phyloP scores from a whole-genome alignment of 2,888 invertebrate genomes.

The Priocnemis perturbator region DNA sequence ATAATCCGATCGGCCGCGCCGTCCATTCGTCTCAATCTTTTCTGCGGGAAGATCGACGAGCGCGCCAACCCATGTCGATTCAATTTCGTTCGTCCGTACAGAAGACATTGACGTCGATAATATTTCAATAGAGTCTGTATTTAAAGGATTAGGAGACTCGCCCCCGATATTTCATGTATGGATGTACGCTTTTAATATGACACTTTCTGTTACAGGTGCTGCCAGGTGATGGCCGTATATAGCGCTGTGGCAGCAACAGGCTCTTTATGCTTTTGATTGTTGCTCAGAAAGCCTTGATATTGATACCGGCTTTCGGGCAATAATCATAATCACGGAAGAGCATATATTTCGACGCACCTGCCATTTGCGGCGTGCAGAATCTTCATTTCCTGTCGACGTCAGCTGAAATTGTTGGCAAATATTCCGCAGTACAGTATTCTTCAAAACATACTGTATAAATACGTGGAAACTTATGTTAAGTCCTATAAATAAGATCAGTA shows the following conservation, averaged over 20 bases:
- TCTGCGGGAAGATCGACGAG: slow-evolving; percentile 48
- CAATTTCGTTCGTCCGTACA: slow-evolving; percentile 5
- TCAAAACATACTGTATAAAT: too few species aligned
- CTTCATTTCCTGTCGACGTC: too few species aligned
- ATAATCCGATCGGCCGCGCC: slow-evolving; percentile 39
- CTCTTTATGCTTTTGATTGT: slow-evolving; percentile 77
- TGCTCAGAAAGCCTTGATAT: slow-evolving; percentile 75
- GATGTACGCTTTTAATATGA: not conserved
- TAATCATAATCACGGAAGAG: slow-evolving; percentile 76
- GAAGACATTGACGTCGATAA: not conserved
- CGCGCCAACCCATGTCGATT: slow-evolving; percentile 15
- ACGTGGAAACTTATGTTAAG: too few species aligned
- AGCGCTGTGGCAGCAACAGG: slow-evolving; percentile 7
- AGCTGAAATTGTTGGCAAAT: too few species aligned
- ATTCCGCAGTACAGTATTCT: too few species aligned
- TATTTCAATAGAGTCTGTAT: not conserved
- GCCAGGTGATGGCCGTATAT: not conserved
- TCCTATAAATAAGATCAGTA: too few species aligned
- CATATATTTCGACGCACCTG: slow-evolving; percentile 27
- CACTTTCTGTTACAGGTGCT: slow-evolving; percentile 3
- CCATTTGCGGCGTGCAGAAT: too few species aligned
- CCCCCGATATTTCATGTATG: too few species aligned
- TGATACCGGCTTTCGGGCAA: slow-evolving; percentile 75
- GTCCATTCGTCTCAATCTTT: slow-evolving; percentile 51
- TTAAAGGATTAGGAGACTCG: too few species aligned